Percentiles rank a stretch among this genome's conserved stretches.
Conservation (phyloP, 1,140 invertebrate species). For the Saccostrea glomerata region DNA sequence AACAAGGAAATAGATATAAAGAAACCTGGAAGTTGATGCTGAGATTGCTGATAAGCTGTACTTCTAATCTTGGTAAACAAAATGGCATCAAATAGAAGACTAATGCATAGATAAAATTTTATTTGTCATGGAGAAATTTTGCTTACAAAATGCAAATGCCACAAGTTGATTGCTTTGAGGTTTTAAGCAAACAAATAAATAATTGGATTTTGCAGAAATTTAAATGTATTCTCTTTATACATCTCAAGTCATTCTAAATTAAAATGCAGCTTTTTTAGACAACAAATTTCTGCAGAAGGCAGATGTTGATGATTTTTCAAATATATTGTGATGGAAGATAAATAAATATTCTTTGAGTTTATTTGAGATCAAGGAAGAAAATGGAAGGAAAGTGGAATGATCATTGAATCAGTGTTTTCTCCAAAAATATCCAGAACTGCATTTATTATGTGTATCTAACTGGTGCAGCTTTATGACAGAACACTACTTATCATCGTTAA, state of each 20-base stretch:
- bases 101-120: neutral
- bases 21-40: too few species aligned
- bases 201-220: neutral
- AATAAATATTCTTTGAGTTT: conserved; percentile 17
- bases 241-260: neutral
- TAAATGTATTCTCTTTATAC: too few species aligned
- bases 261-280: neutral
- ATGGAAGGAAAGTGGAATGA: neutral
- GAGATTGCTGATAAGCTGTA: too few species aligned
- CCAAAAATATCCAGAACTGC: neutral
- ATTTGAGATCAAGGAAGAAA: neutral
- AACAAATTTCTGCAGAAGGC: neutral
- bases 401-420: conserved; percentile 13
- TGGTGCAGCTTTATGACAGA: neutral
- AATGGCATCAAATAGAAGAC: neutral
- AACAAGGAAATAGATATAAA: too few species aligned
- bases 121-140: neutral
- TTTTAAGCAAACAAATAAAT: neutral
- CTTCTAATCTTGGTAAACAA: too few species aligned
- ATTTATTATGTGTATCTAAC: too few species aligned
- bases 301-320: neutral
- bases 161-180: neutral
- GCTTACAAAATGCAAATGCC: neutral
- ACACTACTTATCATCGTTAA: too few species aligned
- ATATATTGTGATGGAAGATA: neutral